Evolutionary conservation across 2,888 invertebrate species (phyloP), one percentile per base, ranked within the genome.

Genomic region (Harmothoe impar): DNA sequence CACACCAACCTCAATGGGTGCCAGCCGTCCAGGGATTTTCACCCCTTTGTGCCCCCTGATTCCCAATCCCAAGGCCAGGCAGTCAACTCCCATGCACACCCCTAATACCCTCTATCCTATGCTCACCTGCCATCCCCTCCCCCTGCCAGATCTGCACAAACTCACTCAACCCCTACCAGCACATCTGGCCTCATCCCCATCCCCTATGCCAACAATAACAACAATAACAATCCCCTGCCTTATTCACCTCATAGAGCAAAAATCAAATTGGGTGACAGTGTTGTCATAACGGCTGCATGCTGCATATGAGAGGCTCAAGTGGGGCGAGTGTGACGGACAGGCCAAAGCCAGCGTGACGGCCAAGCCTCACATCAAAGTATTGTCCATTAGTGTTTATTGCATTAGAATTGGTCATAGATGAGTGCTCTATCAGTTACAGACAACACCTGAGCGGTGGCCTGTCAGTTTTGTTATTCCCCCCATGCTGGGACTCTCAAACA

Each of bases 331-430:
- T 72, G 72, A 72, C 72, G 31, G 72, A 29, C 72, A 29, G 72
- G 72, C 29, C 72, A 25, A 72, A 62, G 72, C 29, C 72, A 29
- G 72, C 72, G 72, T 72, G 72, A 72, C 72, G 72, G 7, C 25
- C 25, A 25, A 72, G 29, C 31, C 72, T 15, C 72, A 72, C 72
- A 72, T 72, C 72, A 72, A 72, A 72, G 72, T 3, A 72, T 72
- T 72, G 72, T 72, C 29, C 72, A 72, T 29, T 72, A 29, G 72
- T 72, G 72, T 72, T 72, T 72, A 72, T 72, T 72, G 72, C 72
- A 72, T 72, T 72, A 72, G 31, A 72, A 29, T 72, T 29, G 29
- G 72, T 72, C 72, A 72, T 72, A 29, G 72, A n/a, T 72, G 72
- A 72, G 3, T 72, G 72, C n/a, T 15, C 29, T 29, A 72, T 72